A percentile compares a stretch with the other conserved stretches of the same genome.
Conservation (phyloP, 1,140 invertebrate genomes). For the Bicyclus anynana region DNA sequence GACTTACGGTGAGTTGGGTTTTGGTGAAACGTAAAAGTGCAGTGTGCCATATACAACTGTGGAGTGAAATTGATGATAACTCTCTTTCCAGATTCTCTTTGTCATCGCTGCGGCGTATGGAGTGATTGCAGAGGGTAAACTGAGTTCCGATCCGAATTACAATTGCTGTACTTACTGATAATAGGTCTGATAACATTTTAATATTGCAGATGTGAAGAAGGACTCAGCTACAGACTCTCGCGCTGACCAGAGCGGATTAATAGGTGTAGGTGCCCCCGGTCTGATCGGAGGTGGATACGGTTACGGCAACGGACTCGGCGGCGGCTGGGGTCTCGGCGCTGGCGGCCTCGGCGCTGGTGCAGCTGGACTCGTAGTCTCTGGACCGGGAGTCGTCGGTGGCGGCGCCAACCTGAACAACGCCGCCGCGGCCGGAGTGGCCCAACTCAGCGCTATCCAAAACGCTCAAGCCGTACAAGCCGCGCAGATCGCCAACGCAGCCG, state of each 20-base stretch:
- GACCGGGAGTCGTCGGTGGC: conserved; percentile 23
- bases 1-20: conserved; percentile 54
- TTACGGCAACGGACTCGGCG: conserved; percentile 9
- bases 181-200: background rate
- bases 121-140: conserved; percentile 57
- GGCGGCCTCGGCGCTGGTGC: conserved; percentile 5
- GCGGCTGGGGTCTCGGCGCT: background rate
- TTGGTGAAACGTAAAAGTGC: too few species aligned
- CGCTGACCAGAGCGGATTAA: conserved; percentile 38
- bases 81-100: conserved; percentile 60
- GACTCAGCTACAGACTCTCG: conserved; percentile 37
- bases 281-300: conserved; percentile 14
- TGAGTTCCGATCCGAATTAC: too few species aligned
- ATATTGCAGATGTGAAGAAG: conserved; percentile 37
- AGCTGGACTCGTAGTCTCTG: conserved; percentile 20
- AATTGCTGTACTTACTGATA: too few species aligned
- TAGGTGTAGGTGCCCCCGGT: conserved; percentile 24
- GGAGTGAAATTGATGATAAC: background rate
- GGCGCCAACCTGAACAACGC: conserved; percentile 49
- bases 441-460: conserved; percentile 65
- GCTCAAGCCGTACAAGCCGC: conserved; percentile 65
- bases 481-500: conserved; percentile 58
- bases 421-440: conserved; percentile 56
- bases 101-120: conserved; percentile 63
- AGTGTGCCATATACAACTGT: too few species aligned